Evolutionary conservation across 2,888 invertebrate genomes (phyloP), one percentile per base, ranked within the genome.

Genomic region (Colostygia pectinataria): DNA sequence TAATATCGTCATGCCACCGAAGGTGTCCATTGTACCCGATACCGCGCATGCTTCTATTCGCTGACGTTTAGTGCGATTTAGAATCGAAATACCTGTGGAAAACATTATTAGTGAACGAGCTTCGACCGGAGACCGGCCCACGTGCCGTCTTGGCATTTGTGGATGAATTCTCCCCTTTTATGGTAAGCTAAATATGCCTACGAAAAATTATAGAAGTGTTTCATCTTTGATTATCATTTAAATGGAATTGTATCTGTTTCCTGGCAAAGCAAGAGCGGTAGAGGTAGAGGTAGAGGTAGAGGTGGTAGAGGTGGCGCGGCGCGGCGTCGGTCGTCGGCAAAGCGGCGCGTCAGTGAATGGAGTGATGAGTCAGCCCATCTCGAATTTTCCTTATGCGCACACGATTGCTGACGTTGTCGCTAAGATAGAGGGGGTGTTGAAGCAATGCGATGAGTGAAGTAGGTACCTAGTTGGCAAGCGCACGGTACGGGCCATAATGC

Each of bases 341-440:
- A 46, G 55, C 65, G 61, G 63, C 63, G 63, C 63, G 65, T 71
- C 70, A 68, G 71, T 71, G 68, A 71, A 67, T 70, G 68, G 67
- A 66, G 69, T 73, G 77, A 81, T 84, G 86, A 86, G 77, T 87
- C 87, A 85, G 79, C 71, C 71, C 80, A 79, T 85, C 86, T 85
- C 83, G 86, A 88, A 85, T 83, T 84, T 87, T 88, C 85, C 80
- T 83, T 83, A 81, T 77, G 77, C 75, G 75, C 71, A 67, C 74
- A 72, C 76, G 72, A 78, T 74, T 75, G 69, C 71, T 77, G 74
- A 62, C 66, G 76, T 71, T 76, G 71, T 78, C 71, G 39, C 37
- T 45, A 14, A 23, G 40, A 74, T 73, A 73, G 77, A 71, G 72
- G 72, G 75, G 75, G 73, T 75, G 72, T 65, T 64, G 71, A 62